These are phyloP conservation scores for Pempheris klunzingeri DNA, from an alignment of 2,797 vertebrate genomes.

Conservation along the genomic window DNA sequence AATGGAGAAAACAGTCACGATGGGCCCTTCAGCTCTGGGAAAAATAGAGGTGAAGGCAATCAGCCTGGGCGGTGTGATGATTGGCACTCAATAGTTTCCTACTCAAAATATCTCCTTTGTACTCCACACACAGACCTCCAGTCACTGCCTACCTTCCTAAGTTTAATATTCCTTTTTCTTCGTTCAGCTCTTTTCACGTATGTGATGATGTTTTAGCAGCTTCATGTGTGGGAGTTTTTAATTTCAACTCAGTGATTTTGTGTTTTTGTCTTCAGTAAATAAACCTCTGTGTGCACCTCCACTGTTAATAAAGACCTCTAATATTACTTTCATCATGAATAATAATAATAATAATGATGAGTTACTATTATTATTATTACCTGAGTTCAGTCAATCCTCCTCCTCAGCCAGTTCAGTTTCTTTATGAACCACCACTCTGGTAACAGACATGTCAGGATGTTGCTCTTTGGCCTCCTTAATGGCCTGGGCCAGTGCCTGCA, in stretches of 20 bases:
- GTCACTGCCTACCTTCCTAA: slow-evolving; percentile 9
- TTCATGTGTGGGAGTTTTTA: slow-evolving; percentile 14
- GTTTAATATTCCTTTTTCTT: slow-evolving; percentile 4
- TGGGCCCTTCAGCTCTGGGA: slow-evolving; percentile 77
- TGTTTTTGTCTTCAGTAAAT: background rate
- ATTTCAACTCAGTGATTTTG: slow-evolving; percentile 8
- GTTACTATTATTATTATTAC: slow-evolving; percentile 72
- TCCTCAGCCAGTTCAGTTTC: slow-evolving; percentile 97
- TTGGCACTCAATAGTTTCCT: slow-evolving; percentile 1
- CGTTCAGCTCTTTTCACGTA: background rate
- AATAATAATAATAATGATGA: slow-evolving; percentile 51
- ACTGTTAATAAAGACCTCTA: background rate
- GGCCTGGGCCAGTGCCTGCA: slow-evolving; percentile 97
- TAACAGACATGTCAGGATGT: slow-evolving; percentile 99
- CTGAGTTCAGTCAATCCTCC: slow-evolving; percentile 84
- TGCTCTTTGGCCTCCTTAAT: slow-evolving; percentile 99
- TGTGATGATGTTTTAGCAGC: slow-evolving; percentile 14
- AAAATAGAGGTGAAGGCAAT: slow-evolving; percentile 29
- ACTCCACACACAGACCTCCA: slow-evolving; percentile 3
- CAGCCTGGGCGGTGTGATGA: slow-evolving; percentile 11
- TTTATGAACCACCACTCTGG: slow-evolving; percentile 98
- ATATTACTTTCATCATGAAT: slow-evolving; percentile 12
- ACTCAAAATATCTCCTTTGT: slow-evolving; percentile 12
- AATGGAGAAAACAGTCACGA: slow-evolving; percentile 57
- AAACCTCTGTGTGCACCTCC: background rate